Base-by-base conservation (phyloP, 2,113 vertebrate genomes). In the Syngnathoides biaculeatus region DNA sequence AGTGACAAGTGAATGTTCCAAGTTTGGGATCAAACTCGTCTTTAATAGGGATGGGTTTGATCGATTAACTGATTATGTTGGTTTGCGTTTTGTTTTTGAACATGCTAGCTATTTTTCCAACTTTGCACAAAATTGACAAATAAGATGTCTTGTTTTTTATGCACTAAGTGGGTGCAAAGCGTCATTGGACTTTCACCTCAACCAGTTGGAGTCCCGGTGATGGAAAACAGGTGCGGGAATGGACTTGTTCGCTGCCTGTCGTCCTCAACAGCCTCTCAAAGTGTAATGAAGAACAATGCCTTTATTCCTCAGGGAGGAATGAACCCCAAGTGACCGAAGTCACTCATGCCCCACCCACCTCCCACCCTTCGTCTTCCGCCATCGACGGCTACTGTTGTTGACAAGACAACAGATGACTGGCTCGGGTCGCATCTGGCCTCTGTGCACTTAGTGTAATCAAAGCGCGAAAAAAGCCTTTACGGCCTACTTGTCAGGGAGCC, bases 381-480 rank as follows among this genome's bases (percentile, higher is more conserved):
- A 56, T 77, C 79, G 74, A 56, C 61, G 72, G 68, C 42, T 66
- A 62, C 74, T 65, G 64, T 73, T 52, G 72, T 68, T 76, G 80
- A 68, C 79, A 57, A 71, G 69, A 74, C 72, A 58, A 82, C 86
- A 85, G 82, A 86, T 88, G 87, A 86, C 85, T 76, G 73, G 81
- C 77, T 74, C 65, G 79, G 72, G 84, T 80, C 73, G 74, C 89
- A 87, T 90, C 88, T 91, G 89, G 85, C 82, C 84, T 85, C 77
- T 50, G 79, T 86, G 88, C 87, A 87, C 89, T 91, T 88, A 89
- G 86, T 84, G 85, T 89, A 89, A 88, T 91, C 87, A 87, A 88
- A 89, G 80, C 72, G 74, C 77, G 77, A 62, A 68, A 85, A 82
- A 87, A 87, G 83, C 83, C 71, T 82, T 86, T 83, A 77, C 73